Base-by-base conservation (phyloP, 2,888 invertebrate genomes). In the Aphodius granarius region DNA sequence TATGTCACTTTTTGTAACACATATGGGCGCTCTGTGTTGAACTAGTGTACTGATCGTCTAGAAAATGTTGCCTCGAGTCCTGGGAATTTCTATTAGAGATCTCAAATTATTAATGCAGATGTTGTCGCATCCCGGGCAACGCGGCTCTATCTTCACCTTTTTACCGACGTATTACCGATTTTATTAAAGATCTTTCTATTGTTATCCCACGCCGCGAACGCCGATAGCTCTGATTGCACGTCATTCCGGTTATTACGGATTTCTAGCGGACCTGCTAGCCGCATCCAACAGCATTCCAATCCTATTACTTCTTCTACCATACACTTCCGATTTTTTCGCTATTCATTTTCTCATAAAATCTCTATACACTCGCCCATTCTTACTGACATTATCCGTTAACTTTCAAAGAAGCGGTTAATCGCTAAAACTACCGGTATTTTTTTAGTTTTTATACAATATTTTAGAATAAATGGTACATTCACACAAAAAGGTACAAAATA, bases 1-100 rank as follows among this genome's bases (percentile, higher is more conserved):
- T 79, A 79, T 81, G 73, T 77, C 71, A 75, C 65, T 78, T 80
- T 80, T 81, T 81, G 75, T 79, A 66, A 75, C 76, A 77, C 80
- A 81, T 81, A 79, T 81, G 80, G 80, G 76, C 72, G 66, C 66
- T 72, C 63, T 20, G 43, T 43, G 43, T 43, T 68, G 43, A 76
- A 70, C 62, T 74, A 72, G 20, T 76, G 78, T 78, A 77, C 78
- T 78, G 76, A 63, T 78, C 80, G 77, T 78, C 77, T 76, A 76
- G 76, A 79, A 81, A 79, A 80, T 79, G 78, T 79, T 43, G 43
- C 43, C 43, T 43, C n/a, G n/a, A n/a, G n/a, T n/a, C 43, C 43
- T 43, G 43, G 43, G 43, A 43, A 43, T 43, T 3, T 13, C 9
- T 43, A 43, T 43, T 43, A 43, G 43, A 43, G 43, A 43, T 43